These are phyloP conservation scores for Microtus pennsylvanicus DNA, from an alignment of 2,113 vertebrate genomes.

Conservation along the genomic window DNA sequence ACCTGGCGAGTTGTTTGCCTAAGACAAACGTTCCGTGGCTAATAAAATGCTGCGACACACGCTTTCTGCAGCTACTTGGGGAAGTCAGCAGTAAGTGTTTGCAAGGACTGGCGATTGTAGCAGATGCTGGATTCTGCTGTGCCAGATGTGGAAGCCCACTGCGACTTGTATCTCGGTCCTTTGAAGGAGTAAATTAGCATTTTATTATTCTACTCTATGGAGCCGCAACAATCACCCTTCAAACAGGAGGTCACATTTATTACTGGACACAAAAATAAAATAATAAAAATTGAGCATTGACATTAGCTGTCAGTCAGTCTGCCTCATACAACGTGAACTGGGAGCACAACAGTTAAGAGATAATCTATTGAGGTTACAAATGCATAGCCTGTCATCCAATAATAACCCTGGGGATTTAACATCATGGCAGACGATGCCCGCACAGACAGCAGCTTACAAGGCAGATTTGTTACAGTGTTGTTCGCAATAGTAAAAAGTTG, in stretches of 20 bases:
- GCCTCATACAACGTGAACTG: background rate
- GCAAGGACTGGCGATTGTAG: background rate
- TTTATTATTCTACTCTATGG: background rate
- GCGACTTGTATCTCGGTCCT: background rate
- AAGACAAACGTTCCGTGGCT: slow-evolving; percentile 23
- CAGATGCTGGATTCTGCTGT: slow-evolving; percentile 3
- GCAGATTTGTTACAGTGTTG: background rate
- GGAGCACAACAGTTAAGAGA: background rate
- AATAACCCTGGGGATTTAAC: background rate
- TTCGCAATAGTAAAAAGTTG: background rate
- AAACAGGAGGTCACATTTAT: slow-evolving; percentile 1
- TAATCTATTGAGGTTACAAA: slow-evolving; percentile 30
- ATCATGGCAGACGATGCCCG: background rate
- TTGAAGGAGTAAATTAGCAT: slow-evolving; percentile 12
- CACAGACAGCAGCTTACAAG: background rate
- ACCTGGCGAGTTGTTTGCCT: background rate
- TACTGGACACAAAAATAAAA: background rate
- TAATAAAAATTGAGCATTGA: background rate
- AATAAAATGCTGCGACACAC: background rate
- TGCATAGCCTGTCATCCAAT: background rate
- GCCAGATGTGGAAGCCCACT: slow-evolving; percentile 3
- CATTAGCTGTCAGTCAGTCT: background rate
- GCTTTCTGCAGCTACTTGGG: background rate
- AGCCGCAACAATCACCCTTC: background rate
- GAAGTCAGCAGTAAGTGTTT: background rate